These are phyloP conservation scores for Ptychoptera contaminata DNA, from an alignment of 2,888 invertebrate genomes.

Conservation along the genomic window DNA sequence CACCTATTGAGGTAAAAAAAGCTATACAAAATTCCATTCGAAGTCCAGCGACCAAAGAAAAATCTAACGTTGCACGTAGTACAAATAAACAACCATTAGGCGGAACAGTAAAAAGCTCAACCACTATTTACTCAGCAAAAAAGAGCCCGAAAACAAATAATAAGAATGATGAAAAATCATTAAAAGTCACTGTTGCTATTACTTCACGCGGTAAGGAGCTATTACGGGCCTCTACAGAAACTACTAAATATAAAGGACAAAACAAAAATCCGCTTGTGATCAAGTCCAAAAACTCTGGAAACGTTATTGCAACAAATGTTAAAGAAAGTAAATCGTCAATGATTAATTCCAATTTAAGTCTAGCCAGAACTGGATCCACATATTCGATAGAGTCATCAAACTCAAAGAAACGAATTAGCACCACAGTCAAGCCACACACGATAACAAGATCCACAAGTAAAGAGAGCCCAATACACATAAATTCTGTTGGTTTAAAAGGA, in stretches of 20 bases:
- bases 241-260: background rate
- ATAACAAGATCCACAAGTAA: constrained; percentile 11
- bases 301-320: constrained; percentile 8
- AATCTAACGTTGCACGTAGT: constrained; percentile 17
- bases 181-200: constrained; percentile 32
- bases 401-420: constrained; percentile 14
- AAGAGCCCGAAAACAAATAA: constrained; percentile 17
- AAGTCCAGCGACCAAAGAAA: constrained; percentile 22
- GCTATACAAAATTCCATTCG: constrained; percentile 29
- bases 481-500: constrained; percentile 12
- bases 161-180: constrained; percentile 24
- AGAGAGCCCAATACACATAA: constrained; percentile 8
- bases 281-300: constrained; percentile 4
- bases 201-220: constrained; percentile 15
- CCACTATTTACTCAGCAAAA: constrained; percentile 25
- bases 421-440: constrained; percentile 13
- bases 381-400: constrained; percentile 26
- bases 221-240: constrained; percentile 10
- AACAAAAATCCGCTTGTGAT: background rate
- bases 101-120: constrained; percentile 28
- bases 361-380: constrained; percentile 28
- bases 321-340: constrained; percentile 14
- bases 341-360: constrained; percentile 20
- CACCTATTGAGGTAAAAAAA: constrained; percentile 40
- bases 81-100: constrained; percentile 1